Conservation (phyloP, 2,113 vertebrate genomes). For the Rhea pennata region DNA sequence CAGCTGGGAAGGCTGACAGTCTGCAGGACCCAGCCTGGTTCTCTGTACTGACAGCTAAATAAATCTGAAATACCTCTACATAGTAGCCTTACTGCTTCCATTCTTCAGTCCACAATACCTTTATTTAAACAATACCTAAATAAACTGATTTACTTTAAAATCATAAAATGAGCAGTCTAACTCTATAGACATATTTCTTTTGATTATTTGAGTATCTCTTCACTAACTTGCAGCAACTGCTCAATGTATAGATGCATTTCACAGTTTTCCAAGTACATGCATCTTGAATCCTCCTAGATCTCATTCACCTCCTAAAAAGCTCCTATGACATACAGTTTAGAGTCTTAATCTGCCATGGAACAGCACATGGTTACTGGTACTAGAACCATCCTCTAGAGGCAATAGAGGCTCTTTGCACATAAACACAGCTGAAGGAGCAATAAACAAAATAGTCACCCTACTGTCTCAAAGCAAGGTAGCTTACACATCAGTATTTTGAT, state of each 20-base stretch:
- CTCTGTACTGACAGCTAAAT: background rate
- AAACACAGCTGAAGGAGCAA: constrained; percentile 19
- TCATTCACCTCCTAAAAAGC: background rate
- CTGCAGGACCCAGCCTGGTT: background rate
- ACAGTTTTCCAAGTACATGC: constrained; percentile 20
- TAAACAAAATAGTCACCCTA: constrained; percentile 5
- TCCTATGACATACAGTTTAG: background rate
- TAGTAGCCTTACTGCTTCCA: background rate
- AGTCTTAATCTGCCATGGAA: background rate
- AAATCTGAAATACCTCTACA: background rate
- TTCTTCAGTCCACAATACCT: background rate
- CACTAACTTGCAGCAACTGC: constrained; percentile 4
- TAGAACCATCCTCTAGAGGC: background rate
- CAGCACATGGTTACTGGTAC: background rate
- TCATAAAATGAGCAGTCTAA: constrained; percentile 3
- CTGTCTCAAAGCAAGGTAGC: background rate
- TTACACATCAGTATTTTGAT: constrained; percentile 35
- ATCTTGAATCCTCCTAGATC: background rate
- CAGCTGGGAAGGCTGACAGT: background rate
- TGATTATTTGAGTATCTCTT: constrained; percentile 39
- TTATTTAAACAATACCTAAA: constrained; percentile 11
- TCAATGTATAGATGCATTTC: constrained; percentile 26
- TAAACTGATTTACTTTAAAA: constrained; percentile 1
- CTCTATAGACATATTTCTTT: background rate
- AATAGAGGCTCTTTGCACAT: constrained; percentile 23